Conservation (phyloP, 1,140 invertebrate species). For the Araneus ventricosus region DNA sequence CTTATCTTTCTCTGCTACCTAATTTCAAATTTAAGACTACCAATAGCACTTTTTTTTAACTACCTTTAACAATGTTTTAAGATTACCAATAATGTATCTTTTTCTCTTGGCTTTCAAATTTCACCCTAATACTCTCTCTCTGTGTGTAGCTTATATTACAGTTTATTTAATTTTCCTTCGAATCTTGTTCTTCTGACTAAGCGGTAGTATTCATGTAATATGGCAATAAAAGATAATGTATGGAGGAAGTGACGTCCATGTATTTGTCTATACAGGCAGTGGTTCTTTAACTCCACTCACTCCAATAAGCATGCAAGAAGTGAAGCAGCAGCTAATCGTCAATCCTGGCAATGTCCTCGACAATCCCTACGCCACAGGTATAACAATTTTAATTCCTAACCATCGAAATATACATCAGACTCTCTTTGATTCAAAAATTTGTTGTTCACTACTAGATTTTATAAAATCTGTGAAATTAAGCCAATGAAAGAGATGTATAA, state of each 20-base stretch:
- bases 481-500: too few species aligned
- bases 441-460: too few species aligned
- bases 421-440: too few species aligned
- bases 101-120: too few species aligned
- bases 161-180: background rate
- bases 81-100: too few species aligned
- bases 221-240: background rate
- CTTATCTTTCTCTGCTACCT: too few species aligned
- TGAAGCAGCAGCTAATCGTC: conserved; percentile 82
- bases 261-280: conserved; percentile 81
- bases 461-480: too few species aligned
- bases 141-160: background rate
- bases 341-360: conserved; percentile 78
- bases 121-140: background rate
- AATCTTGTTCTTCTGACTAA: too few species aligned
- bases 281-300: conserved; percentile 86
- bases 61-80: too few species aligned
- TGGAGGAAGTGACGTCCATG: conserved; percentile 69
- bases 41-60: too few species aligned
- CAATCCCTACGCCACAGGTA: conserved; percentile 72
- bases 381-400: background rate
- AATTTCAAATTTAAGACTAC: too few species aligned
- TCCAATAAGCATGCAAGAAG: conserved; percentile 88
- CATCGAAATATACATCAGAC: too few species aligned
- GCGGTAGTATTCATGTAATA: background rate